Evolutionary conservation across 2,797 vertebrate species (phyloP), one percentile per base, ranked within the genome.

Genomic region (Petrocephalus sullivani): DNA sequence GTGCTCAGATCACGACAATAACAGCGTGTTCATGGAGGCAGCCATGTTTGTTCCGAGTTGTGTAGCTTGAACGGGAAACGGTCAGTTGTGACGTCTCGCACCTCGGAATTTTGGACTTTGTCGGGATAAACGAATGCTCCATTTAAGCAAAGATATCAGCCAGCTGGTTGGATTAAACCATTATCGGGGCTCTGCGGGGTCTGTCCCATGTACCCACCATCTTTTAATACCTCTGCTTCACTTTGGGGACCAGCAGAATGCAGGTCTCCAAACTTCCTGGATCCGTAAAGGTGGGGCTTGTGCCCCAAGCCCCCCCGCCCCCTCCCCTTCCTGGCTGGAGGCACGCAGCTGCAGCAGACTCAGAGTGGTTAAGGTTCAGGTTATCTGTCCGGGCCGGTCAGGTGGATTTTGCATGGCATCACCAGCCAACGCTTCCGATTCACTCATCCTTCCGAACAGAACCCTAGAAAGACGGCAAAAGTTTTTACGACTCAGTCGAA

Each of bases 401-500:
- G 14, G 82, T 56, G 82, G 21, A 54, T 84, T 28, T 28, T 84
- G 82, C 51, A 6, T 23, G 12, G n/a, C 61, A 58, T 14, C 60
- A 9, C 58, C 21, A 16, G 6, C 7, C 5, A 46, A 57, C 51
- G 2, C 53, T 56, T 71, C 19, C 14, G 41, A 54, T 4, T 81
- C 33, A 61, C 75, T 33, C 21, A 14, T 84, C 58, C 21, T 84
- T 56, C 33, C n/a, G 6, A 56, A 19, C 10, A 46, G 56, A 16
- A 16, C 64, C 1, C n/a, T 8, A 16, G 21, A 86, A 4, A 85
- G 58, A 21, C 16, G 37, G 56, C 5, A 4, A 51, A 61, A 33
- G 16, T 89, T 37, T 49, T 89, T 85, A 61, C 58, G 53, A 61
- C 87, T 57, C 75, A 46, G 83, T 51, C 12, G 19, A 75, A 60